phyloP scores from a whole-genome alignment of 2,888 invertebrate genomes.

The Margaritifera margaritifera region DNA sequence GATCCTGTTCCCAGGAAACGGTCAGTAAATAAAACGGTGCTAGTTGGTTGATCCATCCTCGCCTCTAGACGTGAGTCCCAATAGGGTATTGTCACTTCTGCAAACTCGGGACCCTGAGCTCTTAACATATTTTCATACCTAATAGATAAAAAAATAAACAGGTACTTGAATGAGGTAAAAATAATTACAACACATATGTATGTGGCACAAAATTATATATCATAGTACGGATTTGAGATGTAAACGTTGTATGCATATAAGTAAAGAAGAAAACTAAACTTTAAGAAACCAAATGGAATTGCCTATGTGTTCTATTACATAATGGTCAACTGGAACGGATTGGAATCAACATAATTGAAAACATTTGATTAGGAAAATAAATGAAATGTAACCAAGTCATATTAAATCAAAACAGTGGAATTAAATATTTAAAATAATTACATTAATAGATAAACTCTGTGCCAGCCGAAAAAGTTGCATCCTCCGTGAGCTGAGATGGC shows the following conservation, averaged over 20 bases:
- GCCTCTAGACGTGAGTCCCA: constrained; percentile 56
- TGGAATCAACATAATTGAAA: too few species aligned
- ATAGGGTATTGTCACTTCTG: constrained; percentile 52
- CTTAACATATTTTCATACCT: constrained; percentile 58
- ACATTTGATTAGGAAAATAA: too few species aligned
- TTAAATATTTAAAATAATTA: constrained; percentile 33
- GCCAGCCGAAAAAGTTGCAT: constrained; percentile 61
- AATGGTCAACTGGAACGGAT: too few species aligned
- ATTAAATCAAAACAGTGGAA: not conserved
- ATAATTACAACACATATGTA: too few species aligned
- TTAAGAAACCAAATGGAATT: too few species aligned
- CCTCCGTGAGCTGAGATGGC: constrained; percentile 58
- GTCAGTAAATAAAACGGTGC: constrained; percentile 49
- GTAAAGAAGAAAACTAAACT: too few species aligned
- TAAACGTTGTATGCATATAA: too few species aligned
- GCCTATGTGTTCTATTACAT: too few species aligned
- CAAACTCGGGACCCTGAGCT: constrained; percentile 48
- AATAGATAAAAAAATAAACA: constrained; percentile 2
- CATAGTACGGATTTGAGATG: too few species aligned
- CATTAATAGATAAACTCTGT: constrained; percentile 55
- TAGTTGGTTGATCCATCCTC: constrained; percentile 23
- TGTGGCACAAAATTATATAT: too few species aligned
- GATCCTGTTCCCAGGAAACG: constrained; percentile 48
- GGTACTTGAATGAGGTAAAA: not conserved
- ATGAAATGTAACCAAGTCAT: not conserved